A percentile compares a stretch with the other conserved stretches of the same genome.
Evolutionary conservation across 2,797 vertebrate species (phyloP).

Genomic region (Catostomus latipinnis): DNA sequence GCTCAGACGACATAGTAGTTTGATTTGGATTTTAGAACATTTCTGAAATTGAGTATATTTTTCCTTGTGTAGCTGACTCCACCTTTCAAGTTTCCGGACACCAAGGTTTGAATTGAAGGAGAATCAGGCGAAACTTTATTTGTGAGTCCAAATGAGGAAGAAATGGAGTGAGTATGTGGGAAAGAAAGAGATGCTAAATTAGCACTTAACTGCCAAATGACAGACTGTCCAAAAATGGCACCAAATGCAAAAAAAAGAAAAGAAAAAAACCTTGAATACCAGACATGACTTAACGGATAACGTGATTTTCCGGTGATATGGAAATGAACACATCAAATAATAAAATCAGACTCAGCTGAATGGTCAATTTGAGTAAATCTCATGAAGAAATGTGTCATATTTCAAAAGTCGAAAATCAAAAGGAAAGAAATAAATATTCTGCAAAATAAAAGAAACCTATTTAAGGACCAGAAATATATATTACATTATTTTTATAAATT

Average conservation of each 20-base stretch:
- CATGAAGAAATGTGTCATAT: conserved; percentile 5
- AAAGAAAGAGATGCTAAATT: conserved; percentile 32
- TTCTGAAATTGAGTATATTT: conserved; percentile 79
- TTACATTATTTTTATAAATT: too few species aligned
- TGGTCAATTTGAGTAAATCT: neutral
- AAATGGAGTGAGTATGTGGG: conserved; percentile 35
- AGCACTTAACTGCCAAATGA: conserved; percentile 45
- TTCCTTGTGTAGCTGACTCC: conserved; percentile 84
- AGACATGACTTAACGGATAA: neutral
- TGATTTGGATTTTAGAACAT: conserved; percentile 75
- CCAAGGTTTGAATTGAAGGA: conserved; percentile 83
- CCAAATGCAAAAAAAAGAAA: conserved; percentile 1
- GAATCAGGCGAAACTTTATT: conserved; percentile 64
- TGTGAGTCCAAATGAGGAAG: conserved; percentile 45
- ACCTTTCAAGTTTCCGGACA: conserved; percentile 86
- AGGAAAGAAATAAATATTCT: neutral
- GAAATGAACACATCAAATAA: conserved; percentile 10
- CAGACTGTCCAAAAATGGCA: conserved; percentile 42
- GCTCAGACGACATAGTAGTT: conserved; percentile 45
- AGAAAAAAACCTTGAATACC: too few species aligned
- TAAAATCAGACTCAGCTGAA: conserved; percentile 49
- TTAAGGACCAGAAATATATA: neutral
- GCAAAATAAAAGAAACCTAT: neutral
- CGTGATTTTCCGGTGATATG: conserved; percentile 47
- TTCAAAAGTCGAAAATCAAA: neutral